phyloP scores from a whole-genome alignment of 2,113 vertebrate species.

The Orcinus orca region DNA sequence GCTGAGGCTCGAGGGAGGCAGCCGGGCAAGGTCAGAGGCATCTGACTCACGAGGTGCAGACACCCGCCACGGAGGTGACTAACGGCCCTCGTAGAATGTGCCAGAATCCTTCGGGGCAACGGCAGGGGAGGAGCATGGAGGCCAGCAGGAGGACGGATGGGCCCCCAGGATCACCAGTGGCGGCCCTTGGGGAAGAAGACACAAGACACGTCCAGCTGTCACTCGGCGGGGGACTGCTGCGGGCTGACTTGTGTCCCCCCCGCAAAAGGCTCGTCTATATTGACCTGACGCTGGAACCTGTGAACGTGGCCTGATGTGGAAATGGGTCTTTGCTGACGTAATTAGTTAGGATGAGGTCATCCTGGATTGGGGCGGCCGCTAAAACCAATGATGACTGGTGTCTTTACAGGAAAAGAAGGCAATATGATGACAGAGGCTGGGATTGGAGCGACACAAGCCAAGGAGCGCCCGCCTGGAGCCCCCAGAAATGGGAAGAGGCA shows the following conservation, averaged over 20 bases:
- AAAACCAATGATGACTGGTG: neutral
- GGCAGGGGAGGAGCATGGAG: neutral
- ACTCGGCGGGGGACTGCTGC: neutral
- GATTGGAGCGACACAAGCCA: neutral
- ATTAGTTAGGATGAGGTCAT: neutral
- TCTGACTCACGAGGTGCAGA: slow-evolving; percentile 46
- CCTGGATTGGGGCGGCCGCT: neutral
- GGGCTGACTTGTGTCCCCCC: neutral
- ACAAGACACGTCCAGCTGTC: neutral
- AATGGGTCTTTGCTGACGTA: neutral
- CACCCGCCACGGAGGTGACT: slow-evolving; percentile 26
- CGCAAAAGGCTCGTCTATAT: fast-evolving
- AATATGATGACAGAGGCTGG: neutral
- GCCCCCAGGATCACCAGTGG: neutral
- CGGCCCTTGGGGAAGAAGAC: neutral
- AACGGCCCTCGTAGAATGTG: neutral
- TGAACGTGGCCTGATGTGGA: neutral
- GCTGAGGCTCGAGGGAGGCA: neutral
- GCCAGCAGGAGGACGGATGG: neutral
- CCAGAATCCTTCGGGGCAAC: neutral
- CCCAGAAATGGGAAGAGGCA: neutral
- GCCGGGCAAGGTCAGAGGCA: neutral
- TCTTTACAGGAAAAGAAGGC: neutral
- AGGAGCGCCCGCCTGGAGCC: neutral
- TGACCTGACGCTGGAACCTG: neutral